Evolutionary conservation across 2,888 invertebrate species (phyloP), one percentile per base, ranked within the genome.

Genomic region (Scaptomyza polygonia): DNA sequence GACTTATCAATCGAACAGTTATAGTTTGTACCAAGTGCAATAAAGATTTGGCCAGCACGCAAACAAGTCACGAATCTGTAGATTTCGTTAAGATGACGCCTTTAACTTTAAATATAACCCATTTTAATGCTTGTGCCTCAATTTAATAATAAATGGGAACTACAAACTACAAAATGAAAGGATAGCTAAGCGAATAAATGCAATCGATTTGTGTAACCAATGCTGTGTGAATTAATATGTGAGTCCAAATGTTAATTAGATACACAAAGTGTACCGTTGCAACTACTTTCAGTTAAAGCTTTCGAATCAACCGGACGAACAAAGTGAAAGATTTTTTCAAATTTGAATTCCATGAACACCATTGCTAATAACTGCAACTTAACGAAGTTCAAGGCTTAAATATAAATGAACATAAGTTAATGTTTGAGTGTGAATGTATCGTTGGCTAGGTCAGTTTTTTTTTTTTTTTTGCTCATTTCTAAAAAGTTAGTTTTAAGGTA

Each of bases 1-100:
- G 29, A 57, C 56, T 80, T 84, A 78, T 84, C 75, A 86, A 75
- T 84, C 69, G 85, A 77, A 67, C 81, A 75, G 84, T 86, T 80
- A 82, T 84, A 67, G 67, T 56, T 53, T 44, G 49, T 48, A 48
- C 29, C 30, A 39, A 54, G 52, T 56, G 63, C 69, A 53, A 30
- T 58, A 27, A 81, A 65, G 75, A 48, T 63, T 61, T 54, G 61
- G 65, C 58, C 59, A 57, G 61, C 81, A 86, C 81, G 84, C 81
- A 83, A 86, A 80, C 84, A 39, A 77, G 81, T 81, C 81, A 81
- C 81, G 81, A 86, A 69, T 62, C 51, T 67, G 45, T 43, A 54
- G 67, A 54, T 14, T 62, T 54, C 53, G 34, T 53, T 49, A 70
- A 70, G 63, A 76, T 73, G 78, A 64, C 52, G 75, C 59, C 59